Evolutionary conservation across 2,113 vertebrate genomes (phyloP).

Genomic region (Pterocles gutturalis): DNA sequence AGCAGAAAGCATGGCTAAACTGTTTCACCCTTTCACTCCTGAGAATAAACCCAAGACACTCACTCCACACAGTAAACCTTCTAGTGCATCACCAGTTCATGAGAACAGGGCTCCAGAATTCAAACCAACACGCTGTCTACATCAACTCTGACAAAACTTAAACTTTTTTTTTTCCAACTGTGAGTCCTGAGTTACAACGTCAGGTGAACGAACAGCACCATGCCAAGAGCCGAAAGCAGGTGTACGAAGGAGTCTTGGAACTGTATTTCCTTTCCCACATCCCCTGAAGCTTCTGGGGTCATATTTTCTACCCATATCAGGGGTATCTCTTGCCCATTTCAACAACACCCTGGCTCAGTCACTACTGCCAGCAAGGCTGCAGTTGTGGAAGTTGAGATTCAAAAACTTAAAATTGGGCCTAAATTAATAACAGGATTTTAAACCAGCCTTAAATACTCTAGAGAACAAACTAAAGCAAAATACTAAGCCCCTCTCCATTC

Average conservation of each 20-base stretch:
- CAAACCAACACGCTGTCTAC: neutral
- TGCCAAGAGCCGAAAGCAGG: neutral
- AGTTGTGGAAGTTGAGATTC: neutral
- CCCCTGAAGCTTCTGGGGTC: neutral
- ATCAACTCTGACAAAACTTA: neutral
- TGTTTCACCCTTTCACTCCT: neutral
- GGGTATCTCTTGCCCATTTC: neutral
- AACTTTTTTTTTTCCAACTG: accelerated
- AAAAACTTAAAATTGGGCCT: neutral
- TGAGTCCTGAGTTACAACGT: accelerated
- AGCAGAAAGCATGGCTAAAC: neutral
- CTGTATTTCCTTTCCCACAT: neutral
- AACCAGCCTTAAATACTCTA: neutral
- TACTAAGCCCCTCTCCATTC: neutral
- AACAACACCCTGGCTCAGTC: accelerated
- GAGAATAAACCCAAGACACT: neutral
- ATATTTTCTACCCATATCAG: neutral
- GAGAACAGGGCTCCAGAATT: neutral
- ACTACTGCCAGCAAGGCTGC: neutral
- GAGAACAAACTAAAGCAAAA: neutral
- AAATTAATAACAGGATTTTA: neutral
- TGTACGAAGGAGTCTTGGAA: neutral
- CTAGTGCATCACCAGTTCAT: neutral
- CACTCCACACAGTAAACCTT: neutral
- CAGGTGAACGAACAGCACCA: neutral